Evolutionary conservation across 2,797 vertebrate species (phyloP).

Genomic region (Mus minutoides): DNA sequence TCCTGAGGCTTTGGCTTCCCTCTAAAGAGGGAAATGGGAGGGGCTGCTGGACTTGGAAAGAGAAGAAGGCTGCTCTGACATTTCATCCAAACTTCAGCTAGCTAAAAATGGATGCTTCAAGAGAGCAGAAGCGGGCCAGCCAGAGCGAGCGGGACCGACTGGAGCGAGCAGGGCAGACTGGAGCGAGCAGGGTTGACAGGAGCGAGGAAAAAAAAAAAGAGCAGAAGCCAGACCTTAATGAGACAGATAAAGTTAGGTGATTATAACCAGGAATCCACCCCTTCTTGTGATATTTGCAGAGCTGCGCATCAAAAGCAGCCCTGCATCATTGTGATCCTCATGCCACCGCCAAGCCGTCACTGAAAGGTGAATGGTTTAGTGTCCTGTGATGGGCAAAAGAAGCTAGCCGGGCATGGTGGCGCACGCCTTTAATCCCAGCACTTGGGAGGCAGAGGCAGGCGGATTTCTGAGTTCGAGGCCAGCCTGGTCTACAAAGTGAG

Average conservation of each 20-base stretch:
- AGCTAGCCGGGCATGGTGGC: no score
- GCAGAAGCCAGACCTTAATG: constrained; percentile 2
- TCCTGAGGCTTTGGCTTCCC: neutral
- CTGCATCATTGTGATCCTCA: neutral
- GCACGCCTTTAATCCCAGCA: no score
- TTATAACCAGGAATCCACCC: neutral
- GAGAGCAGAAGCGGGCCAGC: neutral
- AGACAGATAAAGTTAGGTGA: neutral
- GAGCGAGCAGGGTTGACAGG: no score
- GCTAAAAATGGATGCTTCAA: neutral
- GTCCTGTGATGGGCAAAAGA: neutral
- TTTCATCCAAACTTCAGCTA: neutral
- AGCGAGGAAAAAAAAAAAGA: no score
- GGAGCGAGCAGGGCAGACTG: no score
- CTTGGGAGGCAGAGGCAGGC: no score
- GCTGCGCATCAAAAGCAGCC: neutral
- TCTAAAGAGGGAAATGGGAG: neutral
- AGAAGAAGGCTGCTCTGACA: neutral
- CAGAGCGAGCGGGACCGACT: no score
- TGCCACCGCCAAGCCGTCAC: neutral
- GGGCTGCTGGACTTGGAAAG: neutral
- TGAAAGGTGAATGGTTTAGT: neutral
- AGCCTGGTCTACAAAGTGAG: no score
- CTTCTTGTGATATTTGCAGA: neutral
- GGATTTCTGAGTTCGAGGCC: no score